phyloP scores from a whole-genome alignment of 2,888 invertebrate genomes.

The Hoplodrina blanda region DNA sequence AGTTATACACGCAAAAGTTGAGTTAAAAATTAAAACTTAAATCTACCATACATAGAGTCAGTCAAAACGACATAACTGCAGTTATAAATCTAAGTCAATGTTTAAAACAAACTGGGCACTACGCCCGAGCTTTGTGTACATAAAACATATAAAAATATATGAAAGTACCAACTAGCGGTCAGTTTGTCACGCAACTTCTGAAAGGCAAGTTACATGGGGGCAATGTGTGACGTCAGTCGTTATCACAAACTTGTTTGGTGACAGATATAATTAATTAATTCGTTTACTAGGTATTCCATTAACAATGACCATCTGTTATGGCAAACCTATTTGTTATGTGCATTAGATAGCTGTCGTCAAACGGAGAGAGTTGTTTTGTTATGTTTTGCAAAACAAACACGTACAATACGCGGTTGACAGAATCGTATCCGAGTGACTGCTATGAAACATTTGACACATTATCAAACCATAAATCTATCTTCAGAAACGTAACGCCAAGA shows the following conservation, averaged over 20 bases:
- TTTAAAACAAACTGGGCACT: slow-evolving; percentile 62
- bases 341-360: neutral
- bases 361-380: neutral
- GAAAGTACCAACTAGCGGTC: slow-evolving; percentile 38
- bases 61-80: slow-evolving; percentile 51
- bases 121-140: slow-evolving; percentile 48
- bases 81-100: slow-evolving; percentile 57
- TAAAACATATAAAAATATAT: slow-evolving; percentile 37
- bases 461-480: slow-evolving; percentile 32
- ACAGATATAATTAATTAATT: slow-evolving; percentile 43
- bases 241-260: slow-evolving; percentile 36
- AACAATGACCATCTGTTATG: neutral
- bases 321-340: neutral
- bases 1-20: slow-evolving; percentile 1
- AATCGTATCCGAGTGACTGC: slow-evolving; percentile 3
- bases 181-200: slow-evolving; percentile 55
- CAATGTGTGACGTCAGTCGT: slow-evolving; percentile 20
- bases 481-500: slow-evolving; percentile 12
- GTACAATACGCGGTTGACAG: neutral
- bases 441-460: slow-evolving; percentile 13
- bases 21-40: slow-evolving; percentile 2
- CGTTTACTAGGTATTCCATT: slow-evolving; percentile 21
- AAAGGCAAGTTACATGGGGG: slow-evolving; percentile 47
- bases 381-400: slow-evolving; percentile 16
- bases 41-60: slow-evolving; percentile 22